Percentiles rank a stretch among this genome's conserved stretches.
phyloP scores from a whole-genome alignment of 2,113 vertebrate species.

The Zingel zingel region DNA sequence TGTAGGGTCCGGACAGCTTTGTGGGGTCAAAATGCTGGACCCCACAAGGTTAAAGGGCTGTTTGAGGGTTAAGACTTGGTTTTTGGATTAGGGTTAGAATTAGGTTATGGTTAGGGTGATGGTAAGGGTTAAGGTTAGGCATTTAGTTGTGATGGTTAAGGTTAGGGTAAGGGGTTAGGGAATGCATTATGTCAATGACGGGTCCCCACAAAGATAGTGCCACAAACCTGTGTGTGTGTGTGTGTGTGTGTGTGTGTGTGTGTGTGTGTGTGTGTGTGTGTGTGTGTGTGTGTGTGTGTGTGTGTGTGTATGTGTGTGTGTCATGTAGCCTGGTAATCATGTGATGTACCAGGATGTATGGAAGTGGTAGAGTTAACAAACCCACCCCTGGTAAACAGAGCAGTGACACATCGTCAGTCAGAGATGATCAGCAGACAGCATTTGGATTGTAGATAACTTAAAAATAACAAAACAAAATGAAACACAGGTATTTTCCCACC shows the following conservation, averaged over 20 bases:
- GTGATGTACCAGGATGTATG: constrained; percentile 81
- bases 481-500: neutral
- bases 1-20: no score
- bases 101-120: no score
- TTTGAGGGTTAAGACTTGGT: no score
- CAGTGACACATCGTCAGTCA: constrained; percentile 25
- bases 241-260: neutral
- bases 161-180: no score
- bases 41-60: no score
- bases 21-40: no score
- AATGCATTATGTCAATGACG: no score
- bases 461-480: neutral
- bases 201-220: no score
- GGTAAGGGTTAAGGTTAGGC: no score
- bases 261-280: neutral
- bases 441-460: neutral
- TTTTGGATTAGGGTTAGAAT: no score
- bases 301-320: constrained; percentile 1
- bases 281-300: constrained; percentile 1
- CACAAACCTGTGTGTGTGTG: neutral
- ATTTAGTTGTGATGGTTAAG: no score
- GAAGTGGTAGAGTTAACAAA: constrained; percentile 69
- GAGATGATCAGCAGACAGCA: neutral
- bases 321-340: constrained; percentile 3
- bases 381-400: constrained; percentile 81